These are phyloP conservation scores for Tachina lurida DNA, from an alignment of 2,888 invertebrate species.

Conservation along the genomic window DNA sequence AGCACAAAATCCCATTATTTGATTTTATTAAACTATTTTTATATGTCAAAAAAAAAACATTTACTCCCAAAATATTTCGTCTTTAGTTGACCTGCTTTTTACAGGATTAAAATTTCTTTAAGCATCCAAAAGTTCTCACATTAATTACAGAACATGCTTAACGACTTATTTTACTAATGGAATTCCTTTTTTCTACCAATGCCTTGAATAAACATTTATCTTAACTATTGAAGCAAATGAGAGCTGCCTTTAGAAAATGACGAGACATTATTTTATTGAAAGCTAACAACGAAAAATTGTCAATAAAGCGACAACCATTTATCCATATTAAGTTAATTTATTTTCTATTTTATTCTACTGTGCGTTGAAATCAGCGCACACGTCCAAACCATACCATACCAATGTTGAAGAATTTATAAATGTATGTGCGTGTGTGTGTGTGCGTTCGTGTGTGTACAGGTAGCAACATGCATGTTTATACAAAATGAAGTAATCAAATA, in stretches of 20 bases:
- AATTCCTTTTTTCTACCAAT: not conserved
- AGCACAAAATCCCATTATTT: too few species aligned
- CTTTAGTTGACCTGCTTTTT: too few species aligned
- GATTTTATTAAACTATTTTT: too few species aligned
- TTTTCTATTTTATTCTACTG: not conserved
- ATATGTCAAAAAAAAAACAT: too few species aligned
- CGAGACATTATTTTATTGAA: constrained; percentile 19
- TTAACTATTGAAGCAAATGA: constrained; percentile 21
- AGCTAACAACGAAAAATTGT: constrained; percentile 7
- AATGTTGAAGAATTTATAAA: not conserved
- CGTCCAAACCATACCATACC: not conserved
- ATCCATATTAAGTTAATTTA: constrained; percentile 47
- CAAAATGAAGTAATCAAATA: constrained; percentile 18
- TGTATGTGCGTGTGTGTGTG: not conserved
- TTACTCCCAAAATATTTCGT: too few species aligned
- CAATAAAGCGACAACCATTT: constrained; percentile 37
- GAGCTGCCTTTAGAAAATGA: constrained; percentile 6
- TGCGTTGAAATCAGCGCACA: not conserved
- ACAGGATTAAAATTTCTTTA: too few species aligned
- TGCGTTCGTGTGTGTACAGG: not conserved
- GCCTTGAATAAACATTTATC: not conserved
- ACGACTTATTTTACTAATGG: too few species aligned
- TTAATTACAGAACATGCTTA: too few species aligned
- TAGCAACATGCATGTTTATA: not conserved
- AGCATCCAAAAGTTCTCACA: too few species aligned